Conservation (phyloP, 2,888 invertebrate species). For the Alviniconcha strummeri region DNA sequence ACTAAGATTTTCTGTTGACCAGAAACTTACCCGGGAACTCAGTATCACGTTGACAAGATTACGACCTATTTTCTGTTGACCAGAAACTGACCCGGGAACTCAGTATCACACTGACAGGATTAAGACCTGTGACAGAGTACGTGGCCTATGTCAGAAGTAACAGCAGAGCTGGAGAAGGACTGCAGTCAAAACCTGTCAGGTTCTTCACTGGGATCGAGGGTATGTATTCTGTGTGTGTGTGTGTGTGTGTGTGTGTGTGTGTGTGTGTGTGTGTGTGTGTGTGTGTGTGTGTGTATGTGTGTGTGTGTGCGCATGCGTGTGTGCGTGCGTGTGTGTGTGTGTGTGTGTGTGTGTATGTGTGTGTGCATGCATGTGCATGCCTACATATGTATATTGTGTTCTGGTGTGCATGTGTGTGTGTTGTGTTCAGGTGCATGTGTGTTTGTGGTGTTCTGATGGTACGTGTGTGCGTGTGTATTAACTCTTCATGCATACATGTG, state of each 20-base stretch:
- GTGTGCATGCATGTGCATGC: neutral
- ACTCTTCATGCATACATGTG: too few relatives aligned
- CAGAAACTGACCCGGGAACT: neutral
- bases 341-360: neutral
- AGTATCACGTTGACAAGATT: too few relatives aligned
- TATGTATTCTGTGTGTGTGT: neutral
- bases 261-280: neutral
- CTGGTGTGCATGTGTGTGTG: neutral
- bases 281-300: neutral
- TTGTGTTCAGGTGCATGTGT: neutral
- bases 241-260: neutral
- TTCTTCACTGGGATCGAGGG: neutral
- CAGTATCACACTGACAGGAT: neutral
- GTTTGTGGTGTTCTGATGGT: neutral
- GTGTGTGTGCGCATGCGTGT: neutral
- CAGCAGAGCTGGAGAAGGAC: neutral
- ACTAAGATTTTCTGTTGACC: too few relatives aligned
- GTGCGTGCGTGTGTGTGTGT: neutral
- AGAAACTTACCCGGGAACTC: too few relatives aligned
- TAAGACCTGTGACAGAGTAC: neutral
- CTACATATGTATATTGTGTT: slow-evolving; percentile 1
- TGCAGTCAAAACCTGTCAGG: neutral
- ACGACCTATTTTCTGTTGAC: neutral
- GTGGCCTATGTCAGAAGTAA: neutral
- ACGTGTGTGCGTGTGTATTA: too few relatives aligned